Conservation (phyloP, 30 jellyfish, hydroid and myxozoan genomes). For the Cassiopea xamachana region DNA sequence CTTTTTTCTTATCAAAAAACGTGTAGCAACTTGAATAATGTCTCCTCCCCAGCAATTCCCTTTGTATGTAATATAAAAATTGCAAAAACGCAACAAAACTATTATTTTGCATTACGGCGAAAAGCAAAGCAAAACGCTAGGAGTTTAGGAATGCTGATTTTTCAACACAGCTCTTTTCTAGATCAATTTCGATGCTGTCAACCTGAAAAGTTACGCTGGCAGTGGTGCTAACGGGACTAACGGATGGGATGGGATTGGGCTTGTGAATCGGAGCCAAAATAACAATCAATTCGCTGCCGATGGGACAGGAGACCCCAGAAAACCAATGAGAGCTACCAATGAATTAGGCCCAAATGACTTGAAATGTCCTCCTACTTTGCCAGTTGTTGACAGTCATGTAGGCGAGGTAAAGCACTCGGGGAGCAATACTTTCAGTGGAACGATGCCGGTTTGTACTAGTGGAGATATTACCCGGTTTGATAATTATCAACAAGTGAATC, state of each 20-base stretch:
- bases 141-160: neutral
- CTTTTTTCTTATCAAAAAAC: too few relatives aligned
- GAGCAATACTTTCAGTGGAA: neutral
- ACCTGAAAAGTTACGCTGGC: neutral
- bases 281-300: neutral
- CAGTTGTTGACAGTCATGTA: neutral
- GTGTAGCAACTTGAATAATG: too few relatives aligned
- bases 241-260: neutral
- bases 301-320: neutral
- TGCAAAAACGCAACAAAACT: too few relatives aligned
- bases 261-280: neutral
- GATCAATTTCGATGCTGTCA: neutral
- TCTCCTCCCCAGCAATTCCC: too few relatives aligned
- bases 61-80: too few relatives aligned
- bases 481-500: slow-evolving; percentile 11
- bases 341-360: neutral
- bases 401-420: neutral
- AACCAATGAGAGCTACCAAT: neutral
- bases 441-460: neutral
- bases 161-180: neutral
- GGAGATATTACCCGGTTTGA: neutral
- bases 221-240: neutral
- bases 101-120: too few relatives aligned
- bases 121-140: neutral
- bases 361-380: neutral